phyloP scores from a whole-genome alignment of 2,797 vertebrate species.

The Alfaro cultratus region DNA sequence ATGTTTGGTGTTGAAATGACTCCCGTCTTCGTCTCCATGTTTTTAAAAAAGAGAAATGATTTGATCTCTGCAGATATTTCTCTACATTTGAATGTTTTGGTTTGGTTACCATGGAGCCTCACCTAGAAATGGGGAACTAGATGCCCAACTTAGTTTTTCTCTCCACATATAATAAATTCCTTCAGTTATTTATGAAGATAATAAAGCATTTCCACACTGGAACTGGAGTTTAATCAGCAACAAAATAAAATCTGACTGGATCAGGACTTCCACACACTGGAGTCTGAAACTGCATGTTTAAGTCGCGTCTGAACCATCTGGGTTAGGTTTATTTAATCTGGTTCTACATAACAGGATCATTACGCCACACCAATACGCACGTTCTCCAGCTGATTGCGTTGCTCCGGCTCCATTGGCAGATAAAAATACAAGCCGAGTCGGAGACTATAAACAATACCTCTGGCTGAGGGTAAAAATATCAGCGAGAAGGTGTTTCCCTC shows the following conservation, averaged over 20 bases:
- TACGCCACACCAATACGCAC: background rate
- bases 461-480: constrained; percentile 65
- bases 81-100: background rate
- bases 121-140: background rate
- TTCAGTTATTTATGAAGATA: background rate
- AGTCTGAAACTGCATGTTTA: background rate
- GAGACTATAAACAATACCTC: constrained; percentile 67
- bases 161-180: background rate
- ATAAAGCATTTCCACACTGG: background rate
- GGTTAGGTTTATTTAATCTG: background rate
- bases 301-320: background rate
- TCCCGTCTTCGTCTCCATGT: background rate
- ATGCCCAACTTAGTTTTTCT: background rate
- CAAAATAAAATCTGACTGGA: background rate
- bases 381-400: constrained; percentile 24
- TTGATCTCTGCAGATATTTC: background rate
- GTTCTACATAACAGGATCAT: background rate
- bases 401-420: constrained; percentile 10
- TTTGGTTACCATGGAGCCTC: background rate
- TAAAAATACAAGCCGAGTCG: constrained; percentile 63
- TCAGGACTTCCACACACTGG: background rate
- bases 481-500: constrained; percentile 64
- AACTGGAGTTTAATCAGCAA: background rate
- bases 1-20: no score
- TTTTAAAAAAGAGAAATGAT: background rate